phyloP scores from a whole-genome alignment of 2,113 vertebrate species.

The Lanius collurio region DNA sequence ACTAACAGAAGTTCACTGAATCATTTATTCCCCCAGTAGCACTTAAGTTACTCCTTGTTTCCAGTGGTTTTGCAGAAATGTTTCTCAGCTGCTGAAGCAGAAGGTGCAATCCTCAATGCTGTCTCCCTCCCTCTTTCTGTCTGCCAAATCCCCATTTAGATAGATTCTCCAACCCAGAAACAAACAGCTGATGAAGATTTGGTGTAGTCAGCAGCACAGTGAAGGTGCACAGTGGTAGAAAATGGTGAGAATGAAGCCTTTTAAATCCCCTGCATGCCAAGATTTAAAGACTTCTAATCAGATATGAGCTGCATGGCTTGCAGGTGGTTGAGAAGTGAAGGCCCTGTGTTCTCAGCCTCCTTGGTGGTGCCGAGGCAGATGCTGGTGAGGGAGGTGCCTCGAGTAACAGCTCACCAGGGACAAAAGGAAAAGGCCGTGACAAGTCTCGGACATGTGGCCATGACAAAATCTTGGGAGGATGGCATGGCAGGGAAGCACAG shows the following conservation, averaged over 20 bases:
- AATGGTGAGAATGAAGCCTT: background rate
- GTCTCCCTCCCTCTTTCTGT: background rate
- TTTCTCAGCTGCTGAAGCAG: constrained; percentile 14
- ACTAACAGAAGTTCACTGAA: constrained; percentile 9
- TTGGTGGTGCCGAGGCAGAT: background rate
- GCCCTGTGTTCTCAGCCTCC: background rate
- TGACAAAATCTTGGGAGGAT: background rate
- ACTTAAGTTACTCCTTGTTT: constrained; percentile 1
- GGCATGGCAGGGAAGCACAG: background rate
- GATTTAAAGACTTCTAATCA: background rate
- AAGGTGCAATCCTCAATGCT: background rate
- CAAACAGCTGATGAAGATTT: background rate
- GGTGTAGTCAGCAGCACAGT: background rate
- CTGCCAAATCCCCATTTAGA: background rate
- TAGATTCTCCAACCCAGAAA: background rate
- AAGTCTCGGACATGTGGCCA: rapidly evolving
- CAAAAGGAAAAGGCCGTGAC: background rate
- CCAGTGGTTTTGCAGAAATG: constrained; percentile 37
- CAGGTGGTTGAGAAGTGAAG: background rate
- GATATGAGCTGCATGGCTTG: background rate
- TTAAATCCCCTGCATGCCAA: background rate
- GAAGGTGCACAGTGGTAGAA: background rate
- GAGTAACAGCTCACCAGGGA: background rate
- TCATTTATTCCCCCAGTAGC: constrained; percentile 15
- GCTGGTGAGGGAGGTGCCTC: background rate